phyloP scores from a whole-genome alignment of 2,888 invertebrate species.

The Dicyrtoma fusca region DNA sequence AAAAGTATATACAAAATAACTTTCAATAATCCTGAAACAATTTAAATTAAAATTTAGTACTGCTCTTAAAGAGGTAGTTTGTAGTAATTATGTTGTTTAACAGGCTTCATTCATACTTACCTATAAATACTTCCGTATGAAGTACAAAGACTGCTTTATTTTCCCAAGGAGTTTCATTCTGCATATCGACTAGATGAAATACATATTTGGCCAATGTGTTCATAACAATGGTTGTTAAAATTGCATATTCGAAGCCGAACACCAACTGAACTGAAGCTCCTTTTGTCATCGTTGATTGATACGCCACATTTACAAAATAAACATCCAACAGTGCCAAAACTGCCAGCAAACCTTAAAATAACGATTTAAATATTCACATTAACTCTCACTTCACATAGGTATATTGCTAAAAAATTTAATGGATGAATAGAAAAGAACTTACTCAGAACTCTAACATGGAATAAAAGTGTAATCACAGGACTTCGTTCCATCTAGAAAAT shows the following conservation, averaged over 20 bases:
- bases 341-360: conserved; percentile 67
- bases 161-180: conserved; percentile 97
- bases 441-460: conserved; percentile 88
- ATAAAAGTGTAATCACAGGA: conserved; percentile 92
- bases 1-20: conserved; percentile 86
- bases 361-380: conserved; percentile 3
- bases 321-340: conserved; percentile 82
- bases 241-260: conserved; percentile 99
- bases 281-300: conserved; percentile 85
- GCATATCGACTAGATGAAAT: conserved; percentile 83
- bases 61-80: background rate
- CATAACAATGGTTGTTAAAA: conserved; percentile 86
- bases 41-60: background rate
- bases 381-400: too few species aligned
- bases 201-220: conserved; percentile 92
- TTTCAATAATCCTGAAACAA: conserved; percentile 66
- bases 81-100: background rate
- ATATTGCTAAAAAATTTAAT: too few species aligned
- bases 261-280: conserved; percentile 98
- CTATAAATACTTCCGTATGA: conserved; percentile 94
- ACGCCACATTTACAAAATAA: conserved; percentile 81
- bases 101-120: conserved; percentile 61
- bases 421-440: conserved; percentile 58
- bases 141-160: conserved; percentile 97
- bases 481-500: conserved; percentile 92